Base-by-base conservation (phyloP, 1,140 invertebrate genomes). In the Bactericera cockerelli region DNA sequence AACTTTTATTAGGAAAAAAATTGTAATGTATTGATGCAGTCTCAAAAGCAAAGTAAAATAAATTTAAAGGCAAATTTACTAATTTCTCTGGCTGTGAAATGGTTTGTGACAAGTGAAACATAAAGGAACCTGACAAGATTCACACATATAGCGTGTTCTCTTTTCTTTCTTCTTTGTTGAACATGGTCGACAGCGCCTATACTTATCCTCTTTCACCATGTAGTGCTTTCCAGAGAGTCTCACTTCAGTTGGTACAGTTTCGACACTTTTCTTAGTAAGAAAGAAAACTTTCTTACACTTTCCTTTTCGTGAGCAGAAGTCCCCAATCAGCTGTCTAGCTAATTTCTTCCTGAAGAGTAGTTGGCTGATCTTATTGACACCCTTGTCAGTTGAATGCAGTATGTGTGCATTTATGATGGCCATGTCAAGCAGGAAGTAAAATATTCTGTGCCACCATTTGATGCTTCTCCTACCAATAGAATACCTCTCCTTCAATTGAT, bases 401-500 rank as follows among this genome's bases (percentile, higher is more conserved):
- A 36, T 36, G 33, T 36, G 33, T 36, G 33, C 33, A 36, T 36
- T 36, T 36, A 36, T 36, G 33, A 36, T 36, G 33, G 33, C 33
- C 33, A 36, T 11, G 33, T 36, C 33, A 36, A 36, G 10, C 33
- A 36, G 33, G 33, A 36, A 36, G 33, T 36, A 72, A 59, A 72
- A 70, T 54, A 71, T 63, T 56, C 63, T 63, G 36, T 70, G 67
- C 67, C 68, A 72, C 68, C 70, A 72, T 63, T 71, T 72, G 24
- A 55, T 61, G 33, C 56, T 64, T 62, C 71, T 70, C 58, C 70
- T 63, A 57, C 69, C 61, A 31, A 70, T 64, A 58, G 67, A 62
- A 60, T 71, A 73, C 16, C 59, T 49, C 16, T 60, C 60, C 57
- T 68, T 70, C 57, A 70, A 57, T 65, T 67, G 67, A 61, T 73